Evolutionary conservation across 1,140 invertebrate genomes (phyloP).

Genomic region (Muscidifurax raptorellus): DNA sequence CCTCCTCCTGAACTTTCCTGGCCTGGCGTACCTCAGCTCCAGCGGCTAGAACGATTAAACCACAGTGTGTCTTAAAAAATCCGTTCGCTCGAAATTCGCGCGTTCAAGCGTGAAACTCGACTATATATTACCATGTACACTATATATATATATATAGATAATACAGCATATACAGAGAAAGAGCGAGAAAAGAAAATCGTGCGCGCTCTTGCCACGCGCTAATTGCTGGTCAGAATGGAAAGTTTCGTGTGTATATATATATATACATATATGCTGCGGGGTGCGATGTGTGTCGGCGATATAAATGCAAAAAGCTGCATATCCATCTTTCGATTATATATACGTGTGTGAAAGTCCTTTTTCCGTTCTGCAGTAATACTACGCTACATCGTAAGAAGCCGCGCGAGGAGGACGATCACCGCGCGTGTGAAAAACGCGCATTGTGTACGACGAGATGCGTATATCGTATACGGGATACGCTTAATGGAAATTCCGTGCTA

Average conservation of each 20-base stretch:
- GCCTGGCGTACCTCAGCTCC: slow-evolving; percentile 65
- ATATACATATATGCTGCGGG: no score
- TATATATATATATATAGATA: not conserved
- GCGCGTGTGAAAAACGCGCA: not conserved
- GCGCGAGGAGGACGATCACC: not conserved
- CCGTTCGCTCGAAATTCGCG: slow-evolving; percentile 18
- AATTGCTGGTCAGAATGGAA: slow-evolving; percentile 51
- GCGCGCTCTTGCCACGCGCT: slow-evolving; percentile 41
- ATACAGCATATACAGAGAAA: not conserved
- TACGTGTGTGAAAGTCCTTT: slow-evolving; percentile 38
- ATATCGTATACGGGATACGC: not conserved
- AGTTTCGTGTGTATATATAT: slow-evolving; percentile 35
- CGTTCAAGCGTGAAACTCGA: slow-evolving; percentile 16
- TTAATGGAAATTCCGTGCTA: not conserved
- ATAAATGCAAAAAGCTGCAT: slow-evolving; percentile 10
- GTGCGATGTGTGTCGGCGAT: slow-evolving; percentile 46
- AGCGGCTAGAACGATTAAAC: slow-evolving; percentile 65
- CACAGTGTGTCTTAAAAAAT: not conserved
- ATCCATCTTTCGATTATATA: not conserved
- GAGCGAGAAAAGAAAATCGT: slow-evolving; percentile 37
- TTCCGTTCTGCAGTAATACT: slow-evolving; percentile 21
- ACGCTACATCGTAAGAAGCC: no score
- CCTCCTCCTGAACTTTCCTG: slow-evolving; percentile 60
- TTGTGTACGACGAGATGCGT: not conserved
- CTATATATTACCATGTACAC: no score